Conservation (phyloP, 2,888 invertebrate genomes). For the Leptarthrus brevirostris region DNA sequence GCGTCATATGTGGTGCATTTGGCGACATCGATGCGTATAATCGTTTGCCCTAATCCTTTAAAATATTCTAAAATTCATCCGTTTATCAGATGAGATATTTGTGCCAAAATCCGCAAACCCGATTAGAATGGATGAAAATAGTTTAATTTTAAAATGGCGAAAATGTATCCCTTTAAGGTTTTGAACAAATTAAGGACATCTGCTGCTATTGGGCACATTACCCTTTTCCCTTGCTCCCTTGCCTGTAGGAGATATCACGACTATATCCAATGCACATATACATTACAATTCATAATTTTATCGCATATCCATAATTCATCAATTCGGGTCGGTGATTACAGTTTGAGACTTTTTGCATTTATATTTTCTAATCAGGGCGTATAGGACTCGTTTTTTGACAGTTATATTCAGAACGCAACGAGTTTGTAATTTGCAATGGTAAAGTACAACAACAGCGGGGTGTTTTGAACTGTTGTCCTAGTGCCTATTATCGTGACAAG, state of each 20-base stretch:
- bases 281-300: constrained; percentile 47
- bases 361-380: constrained; percentile 31
- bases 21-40: not conserved
- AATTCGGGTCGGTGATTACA: constrained; percentile 58
- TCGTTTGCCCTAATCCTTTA: not conserved
- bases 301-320: constrained; percentile 57
- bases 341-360: constrained; percentile 43
- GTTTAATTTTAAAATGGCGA: constrained; percentile 45
- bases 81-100: constrained; percentile 8
- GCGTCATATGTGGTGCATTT: constrained; percentile 12
- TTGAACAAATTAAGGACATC: constrained; percentile 53
- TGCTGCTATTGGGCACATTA: constrained; percentile 49
- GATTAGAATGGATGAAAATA: constrained; percentile 31
- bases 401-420: constrained; percentile 11
- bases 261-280: constrained; percentile 16
- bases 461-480: not conserved
- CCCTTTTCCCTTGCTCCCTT: not conserved
- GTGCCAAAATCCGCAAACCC: constrained; percentile 26
- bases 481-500: constrained; percentile 17
- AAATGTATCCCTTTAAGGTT: constrained; percentile 22
- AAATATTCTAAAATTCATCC: not conserved
- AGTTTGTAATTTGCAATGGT: constrained; percentile 33
- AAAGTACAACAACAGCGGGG: not conserved
- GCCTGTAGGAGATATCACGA: constrained; percentile 4
- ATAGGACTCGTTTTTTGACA: constrained; percentile 6